phyloP scores from a whole-genome alignment of 2,888 invertebrate genomes.

The Drosophila prolongata region DNA sequence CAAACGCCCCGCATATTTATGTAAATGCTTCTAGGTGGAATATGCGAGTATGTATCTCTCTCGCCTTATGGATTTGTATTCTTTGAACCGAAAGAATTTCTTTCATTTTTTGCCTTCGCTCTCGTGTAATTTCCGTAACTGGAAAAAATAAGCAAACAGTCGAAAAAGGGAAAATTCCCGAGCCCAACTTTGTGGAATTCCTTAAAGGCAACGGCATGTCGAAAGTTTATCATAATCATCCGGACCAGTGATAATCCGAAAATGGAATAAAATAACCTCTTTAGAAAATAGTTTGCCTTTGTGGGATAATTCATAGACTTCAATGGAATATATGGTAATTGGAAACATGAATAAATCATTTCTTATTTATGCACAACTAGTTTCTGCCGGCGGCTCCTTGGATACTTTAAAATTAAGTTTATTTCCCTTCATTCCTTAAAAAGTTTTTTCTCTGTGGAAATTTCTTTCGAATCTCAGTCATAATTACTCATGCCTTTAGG shows the following conservation, averaged over 20 bases:
- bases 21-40: conserved; percentile 39
- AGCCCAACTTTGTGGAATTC: conserved; percentile 40
- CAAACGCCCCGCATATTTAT: conserved; percentile 26
- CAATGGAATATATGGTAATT: neutral
- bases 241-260: conserved; percentile 17
- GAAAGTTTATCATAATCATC: conserved; percentile 42
- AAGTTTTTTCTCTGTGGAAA: conserved; percentile 4
- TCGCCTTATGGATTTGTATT: conserved; percentile 45
- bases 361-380: neutral
- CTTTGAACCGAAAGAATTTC: conserved; percentile 46
- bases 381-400: neutral
- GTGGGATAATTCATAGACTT: neutral
- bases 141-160: conserved; percentile 14
- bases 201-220: conserved; percentile 36
- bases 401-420: too few relatives aligned
- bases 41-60: conserved; percentile 43
- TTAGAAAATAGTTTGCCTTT: conserved; percentile 6
- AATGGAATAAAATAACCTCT: conserved; percentile 4
- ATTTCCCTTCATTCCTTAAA: neutral
- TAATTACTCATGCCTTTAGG: conserved; percentile 4
- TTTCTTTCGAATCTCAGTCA: conserved; percentile 7
- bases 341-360: neutral
- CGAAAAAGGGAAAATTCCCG: conserved; percentile 30
- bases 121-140: conserved; percentile 29
- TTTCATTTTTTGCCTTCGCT: conserved; percentile 34